Base-by-base conservation (phyloP, 2,888 invertebrate genomes). In the Polylopha cassiicola region DNA sequence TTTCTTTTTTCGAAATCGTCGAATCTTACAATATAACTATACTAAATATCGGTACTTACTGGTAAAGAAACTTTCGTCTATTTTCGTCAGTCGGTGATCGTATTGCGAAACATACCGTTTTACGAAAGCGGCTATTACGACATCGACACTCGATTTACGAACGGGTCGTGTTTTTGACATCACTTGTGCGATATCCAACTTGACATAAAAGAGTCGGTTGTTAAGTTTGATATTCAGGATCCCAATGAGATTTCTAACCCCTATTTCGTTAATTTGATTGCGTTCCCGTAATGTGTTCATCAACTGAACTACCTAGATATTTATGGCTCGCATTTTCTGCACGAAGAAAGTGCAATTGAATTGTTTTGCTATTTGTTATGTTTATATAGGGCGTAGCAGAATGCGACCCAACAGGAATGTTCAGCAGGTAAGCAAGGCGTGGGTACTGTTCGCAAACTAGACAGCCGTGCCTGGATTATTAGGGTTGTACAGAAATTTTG, bases 101-200 rank as follows among this genome's bases (percentile, higher is more conserved):
- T 41, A 47, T 79, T 76, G 73, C 73, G 74, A 74, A 69, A 78
- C 65, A n/a, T n/a, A n/a, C 29, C 29, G 41, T 56, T 69, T 78
- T 77, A 76, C 78, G 77, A 79, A 78, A 79, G 76, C 71, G 68
- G 58, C 58, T 64, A 58, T 77, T 76, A 68, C 74, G n/a, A 29
- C 34, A 24, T 29, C 36, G 64, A 65, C 74, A 74, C 59, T 14
- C 26, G 24, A 16, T 11, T 3, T 10, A 6, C 31, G 18, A n/a
- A 20, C 32, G 37, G 32, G 34, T 46, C 49, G 46, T 38, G 39
- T 30, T 23, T 26, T 30, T 37, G 33, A 43, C 43, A 43, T 29
- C 15, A 30, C 41, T 24, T 15, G 33, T 34, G 24, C 38, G 21
- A 39, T 38, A 26, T 9, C 33, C 18, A 16, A 14, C 11, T 5